Conservation (phyloP, 2,888 invertebrate species). For the Thecocarcelia acutangulata region DNA sequence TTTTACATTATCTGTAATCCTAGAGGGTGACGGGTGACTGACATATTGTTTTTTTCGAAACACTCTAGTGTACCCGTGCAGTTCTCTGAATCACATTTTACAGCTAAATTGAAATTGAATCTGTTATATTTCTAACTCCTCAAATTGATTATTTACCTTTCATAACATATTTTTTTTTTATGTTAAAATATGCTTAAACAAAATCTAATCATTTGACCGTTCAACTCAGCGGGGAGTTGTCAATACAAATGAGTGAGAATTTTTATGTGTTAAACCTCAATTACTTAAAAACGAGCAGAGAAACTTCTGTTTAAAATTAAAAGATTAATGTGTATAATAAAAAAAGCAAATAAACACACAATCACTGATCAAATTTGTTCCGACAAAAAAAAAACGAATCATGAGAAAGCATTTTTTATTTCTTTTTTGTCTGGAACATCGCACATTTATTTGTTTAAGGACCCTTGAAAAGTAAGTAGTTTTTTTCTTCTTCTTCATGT, state of each 20-base stretch:
- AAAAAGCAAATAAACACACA: conserved; percentile 23
- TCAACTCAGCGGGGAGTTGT: conserved; percentile 63
- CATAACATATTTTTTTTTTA: background rate
- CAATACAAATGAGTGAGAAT: conserved; percentile 37
- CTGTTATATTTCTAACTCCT: background rate
- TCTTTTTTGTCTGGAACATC: conserved; percentile 20
- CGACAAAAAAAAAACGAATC: conserved; percentile 16
- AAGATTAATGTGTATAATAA: conserved; percentile 54
- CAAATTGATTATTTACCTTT: background rate
- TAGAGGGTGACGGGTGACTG: too few relatives aligned
- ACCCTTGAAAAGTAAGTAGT: conserved; percentile 36
- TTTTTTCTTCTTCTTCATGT: background rate
- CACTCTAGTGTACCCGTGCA: too few relatives aligned
- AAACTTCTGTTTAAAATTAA: conserved; percentile 51
- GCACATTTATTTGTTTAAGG: conserved; percentile 47
- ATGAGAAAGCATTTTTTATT: conserved; percentile 59
- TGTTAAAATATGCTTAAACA: conserved; percentile 15
- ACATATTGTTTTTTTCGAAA: too few relatives aligned
- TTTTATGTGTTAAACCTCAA: conserved; percentile 57
- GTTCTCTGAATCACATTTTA: too few relatives aligned
- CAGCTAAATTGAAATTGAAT: too few relatives aligned
- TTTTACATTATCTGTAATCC: too few relatives aligned
- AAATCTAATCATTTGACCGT: conserved; percentile 1
- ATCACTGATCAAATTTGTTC: conserved; percentile 19
- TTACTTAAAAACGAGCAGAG: conserved; percentile 25